Evolutionary conservation across 2,888 invertebrate genomes (phyloP), one percentile per base, ranked within the genome.

Genomic region (Suillia variegata): DNA sequence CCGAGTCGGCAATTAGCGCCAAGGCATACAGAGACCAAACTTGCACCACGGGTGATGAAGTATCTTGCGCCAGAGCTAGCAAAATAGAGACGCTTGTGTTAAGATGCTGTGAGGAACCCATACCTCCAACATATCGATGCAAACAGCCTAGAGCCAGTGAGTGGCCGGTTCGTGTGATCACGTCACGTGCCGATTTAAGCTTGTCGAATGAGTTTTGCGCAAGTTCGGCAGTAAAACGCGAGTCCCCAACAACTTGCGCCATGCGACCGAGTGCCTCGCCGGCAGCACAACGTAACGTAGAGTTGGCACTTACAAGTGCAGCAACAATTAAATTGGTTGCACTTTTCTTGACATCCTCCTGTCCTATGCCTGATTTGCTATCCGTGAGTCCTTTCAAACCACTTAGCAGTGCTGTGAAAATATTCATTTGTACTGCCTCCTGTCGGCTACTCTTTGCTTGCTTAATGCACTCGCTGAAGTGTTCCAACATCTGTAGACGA

Each of bases 11-110:
- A 62, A 99, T 93, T 64, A 98, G 86, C 0, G 96, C 93, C 21
- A 99, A 83, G 0, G 98, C 97, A 83, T 98, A 96, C 13, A 99
- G 84, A 0, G 98, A 92, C 98, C 98, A 99, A 31, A 96, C 93
- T 87, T 98, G 98, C n/a, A 98, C 93, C 63, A 96, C 92, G 0
- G 96, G 93, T 24, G 96, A 93, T 0, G 94, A 90, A 56, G 90
- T 88, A 79, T 98, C 98, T 82, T 98, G 97, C 1, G 97, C 96
- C 34, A 98, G 83, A 1, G 98, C 97, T 18, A 98, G 84, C 49
- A 99, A 81, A 77, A 98, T 96, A 38, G 96, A 96, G 70, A 99
- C 92, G 79, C 96, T 96, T 2, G 96, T 94, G 76, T 92, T 94
- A 56, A 96, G 86, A 84, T 96, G 94, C 74, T 98, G 97, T 65